Evolutionary conservation across 2,113 vertebrate genomes (phyloP).

Genomic region (human): GRCh38 chr12:49532501-49533000

Average conservation of each 20-base stretch:
- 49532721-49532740: background rate
- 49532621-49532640: background rate
- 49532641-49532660: background rate
- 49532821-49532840: background rate
- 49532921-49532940: background rate
- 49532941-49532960: background rate
- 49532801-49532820: background rate
- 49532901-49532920: background rate
- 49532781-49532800: background rate
- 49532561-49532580: background rate
- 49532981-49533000: background rate
- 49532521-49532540: background rate
- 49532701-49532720: background rate
- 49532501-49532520: background rate
- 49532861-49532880: background rate
- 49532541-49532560: background rate
- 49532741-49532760: background rate
- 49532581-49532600: background rate
- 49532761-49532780: background rate
- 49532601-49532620: background rate
- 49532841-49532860: background rate
- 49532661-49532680: background rate
- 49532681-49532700: background rate
- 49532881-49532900: background rate
- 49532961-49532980: background rate